Evolutionary conservation across 37 sponge, comb jelly and placozoan species (phyloP), one percentile per base, ranked within the genome.

Genomic region (Corticium candelabrum): DNA sequence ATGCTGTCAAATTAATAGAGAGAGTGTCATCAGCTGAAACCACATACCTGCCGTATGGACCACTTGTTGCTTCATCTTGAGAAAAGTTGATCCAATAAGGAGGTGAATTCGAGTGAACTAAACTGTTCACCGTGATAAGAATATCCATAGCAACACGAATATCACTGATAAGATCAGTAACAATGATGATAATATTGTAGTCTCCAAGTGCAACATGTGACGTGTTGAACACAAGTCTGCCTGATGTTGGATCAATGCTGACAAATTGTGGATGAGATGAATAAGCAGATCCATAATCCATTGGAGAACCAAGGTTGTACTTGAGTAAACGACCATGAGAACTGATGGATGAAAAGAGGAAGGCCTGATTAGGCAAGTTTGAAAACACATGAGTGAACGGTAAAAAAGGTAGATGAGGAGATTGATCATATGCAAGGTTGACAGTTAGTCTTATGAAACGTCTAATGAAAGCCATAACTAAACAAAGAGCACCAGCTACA

Each of bases 211-310:
- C 62, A 36, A 86, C 72, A 41, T 80, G 69, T 32, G 41, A 41
- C 2, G 89, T 84, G 75, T 92, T 74, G 85, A 85, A 88, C 5
- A 85, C 76, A 76, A 92, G 79, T 73, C 68, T 76, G 73, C 93
- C 93, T 27, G 93, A 78, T 1, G 73, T 62, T 3, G 80, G 40
- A 2, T 79, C 76, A 11, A 91, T 88, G 34, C 1, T n/a, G 34
- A 91, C 34, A 2, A 83, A 81, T 70, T 87, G 84, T 4, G 35
- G 21, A 43, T 34, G 39, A 11, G n/a, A 1, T 37, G 31, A 7
- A 34, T 15, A 70, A 7, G 31, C 73, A 34, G 29, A 70, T 35
- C 31, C 29, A 21, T 50, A 50, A 27, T 50, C 62, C 15, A 11
- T 21, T 21, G 62, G 15, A 11, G 62, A 11, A 21, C 62, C 62